These are phyloP conservation scores for Carassius carassius DNA, from an alignment of 2,113 vertebrate genomes.

Conservation along the genomic window DNA sequence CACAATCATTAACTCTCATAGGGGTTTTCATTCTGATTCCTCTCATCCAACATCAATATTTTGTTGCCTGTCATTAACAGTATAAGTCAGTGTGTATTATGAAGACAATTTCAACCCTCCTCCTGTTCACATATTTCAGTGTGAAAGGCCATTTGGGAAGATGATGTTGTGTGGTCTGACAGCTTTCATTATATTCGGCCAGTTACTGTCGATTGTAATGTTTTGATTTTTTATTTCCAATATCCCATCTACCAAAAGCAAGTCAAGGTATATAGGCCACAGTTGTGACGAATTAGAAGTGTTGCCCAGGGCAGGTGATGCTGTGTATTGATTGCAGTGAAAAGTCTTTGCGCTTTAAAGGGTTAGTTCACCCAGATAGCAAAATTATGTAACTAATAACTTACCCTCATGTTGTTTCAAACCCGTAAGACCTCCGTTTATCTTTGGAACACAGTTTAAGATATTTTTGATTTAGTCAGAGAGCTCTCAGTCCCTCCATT, in stretches of 20 bases:
- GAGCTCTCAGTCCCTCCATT: too few relatives aligned
- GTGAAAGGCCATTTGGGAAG: conserved; percentile 4
- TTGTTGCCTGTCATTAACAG: background rate
- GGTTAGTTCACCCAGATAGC: too few relatives aligned
- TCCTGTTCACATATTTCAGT: background rate
- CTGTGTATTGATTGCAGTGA: conserved; percentile 6
- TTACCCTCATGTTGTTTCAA: too few relatives aligned
- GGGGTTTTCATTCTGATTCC: background rate
- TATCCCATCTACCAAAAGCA: background rate
- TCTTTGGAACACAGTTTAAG: too few relatives aligned
- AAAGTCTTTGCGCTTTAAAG: background rate
- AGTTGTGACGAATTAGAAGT: background rate
- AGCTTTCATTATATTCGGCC: background rate
- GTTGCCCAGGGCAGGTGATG: background rate
- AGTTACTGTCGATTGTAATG: background rate
- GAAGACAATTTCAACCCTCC: background rate
- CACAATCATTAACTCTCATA: background rate
- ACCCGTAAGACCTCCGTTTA: too few relatives aligned
- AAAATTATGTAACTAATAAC: too few relatives aligned
- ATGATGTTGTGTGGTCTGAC: background rate
- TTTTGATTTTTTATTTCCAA: background rate
- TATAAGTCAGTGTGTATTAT: conserved; percentile 2
- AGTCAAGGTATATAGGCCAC: background rate
- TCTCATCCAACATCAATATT: background rate
- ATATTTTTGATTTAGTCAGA: too few relatives aligned